Base-by-base conservation (phyloP, 2,113 vertebrate species). In the Salvelinus fontinalis region DNA sequence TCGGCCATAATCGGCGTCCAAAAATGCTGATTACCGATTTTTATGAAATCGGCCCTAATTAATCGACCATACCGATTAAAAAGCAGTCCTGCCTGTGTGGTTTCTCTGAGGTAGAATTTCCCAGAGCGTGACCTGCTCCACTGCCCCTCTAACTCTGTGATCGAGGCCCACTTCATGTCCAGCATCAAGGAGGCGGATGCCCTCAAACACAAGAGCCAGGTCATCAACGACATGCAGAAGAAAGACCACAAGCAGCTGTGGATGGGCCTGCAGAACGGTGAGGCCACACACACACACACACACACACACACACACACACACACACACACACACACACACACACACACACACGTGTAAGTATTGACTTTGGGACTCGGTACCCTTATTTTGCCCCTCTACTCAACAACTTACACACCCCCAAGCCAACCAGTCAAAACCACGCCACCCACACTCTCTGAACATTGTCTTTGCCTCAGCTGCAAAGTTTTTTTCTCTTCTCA, bases 171-270 rank as follows among this genome's bases (percentile, higher is more conserved):
- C 92, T 99, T 99, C 90, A 99, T 99, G 98, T 97, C 97, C 79
- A 93, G 95, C 89, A 95, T 99, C 91, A 99, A 99, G 91, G 98
- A 99, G 93, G 97, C 98, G n/a, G 98, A 99, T 85, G 95, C 96
- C 72, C 94, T 99, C 74, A 99, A 99, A 88, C 98, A 99, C 92
- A 99, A 99, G 94, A 95, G 98, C 86, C 97, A 99, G 92, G 95
- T 99, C 44, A 95, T 99, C 85, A 99, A 99, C 83, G 98, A 99
- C 90, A 99, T 99, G 98, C 98, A 99, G 93, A 99, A 98, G 83
- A 99, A 99, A 90, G 98, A 99, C 93, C 98, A 99, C 92, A 99
- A 99, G n/a, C 98, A 99, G 80, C 95, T 99, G 81, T 99, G 98
- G 98, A 99, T 99, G 98, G 98, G 97, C 79, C 94, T 99, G 82